These are phyloP conservation scores for Vulpes lagopus DNA, from an alignment of 2,113 vertebrate genomes.

Conservation along the genomic window DNA sequence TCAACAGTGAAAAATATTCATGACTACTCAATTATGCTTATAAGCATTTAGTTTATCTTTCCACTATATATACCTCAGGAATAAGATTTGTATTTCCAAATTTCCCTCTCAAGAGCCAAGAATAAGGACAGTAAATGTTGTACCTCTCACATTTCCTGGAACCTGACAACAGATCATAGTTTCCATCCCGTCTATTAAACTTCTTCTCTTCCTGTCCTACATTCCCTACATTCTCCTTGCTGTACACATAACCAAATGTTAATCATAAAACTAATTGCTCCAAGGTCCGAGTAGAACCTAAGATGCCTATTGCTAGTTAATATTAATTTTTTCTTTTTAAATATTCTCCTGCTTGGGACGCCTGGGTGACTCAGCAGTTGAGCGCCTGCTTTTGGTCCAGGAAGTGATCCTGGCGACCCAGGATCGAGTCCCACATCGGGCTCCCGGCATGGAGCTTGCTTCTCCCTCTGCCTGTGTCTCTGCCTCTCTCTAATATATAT, in stretches of 20 bases:
- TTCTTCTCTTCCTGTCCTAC: neutral
- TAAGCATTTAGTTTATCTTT: neutral
- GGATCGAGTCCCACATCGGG: too few relatives aligned
- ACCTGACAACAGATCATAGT: neutral
- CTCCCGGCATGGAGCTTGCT: too few relatives aligned
- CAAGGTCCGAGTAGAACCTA: neutral
- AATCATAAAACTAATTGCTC: slow-evolving; percentile 34
- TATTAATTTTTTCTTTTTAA: slow-evolving; percentile 23
- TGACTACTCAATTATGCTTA: neutral
- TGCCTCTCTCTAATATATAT: too few relatives aligned
- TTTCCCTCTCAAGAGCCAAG: slow-evolving; percentile 41
- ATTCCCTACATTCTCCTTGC: neutral
- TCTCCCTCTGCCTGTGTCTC: too few relatives aligned
- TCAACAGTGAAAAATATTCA: slow-evolving; percentile 1
- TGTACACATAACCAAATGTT: slow-evolving; percentile 14
- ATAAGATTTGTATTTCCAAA: slow-evolving; percentile 21
- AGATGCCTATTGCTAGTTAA: neutral
- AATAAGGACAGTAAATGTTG: neutral
- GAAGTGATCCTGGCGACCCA: too few relatives aligned
- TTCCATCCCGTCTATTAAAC: neutral
- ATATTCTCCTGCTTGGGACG: neutral
- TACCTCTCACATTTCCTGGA: neutral
- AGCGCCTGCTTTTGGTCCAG: too few relatives aligned
- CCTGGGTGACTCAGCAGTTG: too few relatives aligned
- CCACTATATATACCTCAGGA: neutral